Evolutionary conservation across 2,888 invertebrate species (phyloP), one percentile per base, ranked within the genome.

Genomic region (Hyposoter didymator): DNA sequence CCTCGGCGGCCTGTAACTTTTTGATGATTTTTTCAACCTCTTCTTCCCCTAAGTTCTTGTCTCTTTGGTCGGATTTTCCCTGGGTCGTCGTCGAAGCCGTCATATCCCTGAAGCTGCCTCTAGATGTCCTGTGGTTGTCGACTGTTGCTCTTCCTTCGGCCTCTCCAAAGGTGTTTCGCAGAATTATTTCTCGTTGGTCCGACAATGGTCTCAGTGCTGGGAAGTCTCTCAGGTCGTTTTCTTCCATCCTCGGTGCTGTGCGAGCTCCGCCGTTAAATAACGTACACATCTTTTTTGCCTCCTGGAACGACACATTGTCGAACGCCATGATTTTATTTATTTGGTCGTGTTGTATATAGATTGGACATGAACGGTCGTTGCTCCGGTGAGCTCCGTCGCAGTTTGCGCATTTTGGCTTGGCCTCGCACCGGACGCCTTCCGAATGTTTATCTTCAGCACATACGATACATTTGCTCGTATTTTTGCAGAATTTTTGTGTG

Each of bases 321-420:
- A 35, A 59, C 0, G 70, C 59, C 78, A 78, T 78, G 3, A 78
- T 70, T 19, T 19, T 59, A 47, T 70, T 78, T 4, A 78, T 78
- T 43, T 62, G 22, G 4, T 70, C n/a, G 10, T 62, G 59, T 35
- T 55, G 45, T 19, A 45, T 1, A 12, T 62, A 62, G 5, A 45
- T n/a, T 45, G 69, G 69, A n/a, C 69, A 78, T 0, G 19, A 45
- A 6, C 12, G 43, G 32, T 78, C 78, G 1, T 22, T 67, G 14
- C 66, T 66, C 19, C 39, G 66, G 22, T 78, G 78, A 12, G 55
- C 70, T 0, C 35, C 70, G 10, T 12, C 28, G 47, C 78, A 79
- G 10, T 79, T 72, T 0, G 19, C 32, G 10, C 78, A 79, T 6
- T 62, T 47, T 5, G 67, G 39, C 4, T 39, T 22, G 1, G 3